Percentiles rank a stretch among this genome's conserved stretches.
These are phyloP conservation scores for Allophyes oxyacanthae DNA, from an alignment of 2,888 invertebrate genomes.

Conservation along the genomic window DNA sequence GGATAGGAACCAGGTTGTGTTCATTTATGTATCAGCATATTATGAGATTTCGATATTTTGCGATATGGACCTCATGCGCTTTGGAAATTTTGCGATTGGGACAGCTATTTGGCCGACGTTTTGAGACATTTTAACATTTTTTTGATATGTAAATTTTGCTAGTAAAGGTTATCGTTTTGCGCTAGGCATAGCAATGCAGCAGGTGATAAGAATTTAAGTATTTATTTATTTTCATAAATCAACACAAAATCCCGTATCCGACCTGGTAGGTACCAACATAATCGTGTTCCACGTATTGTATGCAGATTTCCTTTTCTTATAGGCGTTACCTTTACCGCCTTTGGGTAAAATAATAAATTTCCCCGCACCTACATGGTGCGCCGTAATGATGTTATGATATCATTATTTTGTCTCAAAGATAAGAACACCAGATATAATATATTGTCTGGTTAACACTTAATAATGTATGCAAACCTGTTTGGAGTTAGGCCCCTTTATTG, in stretches of 20 bases:
- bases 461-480: constrained; percentile 36
- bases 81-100: too few relatives aligned
- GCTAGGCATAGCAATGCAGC: constrained; percentile 14
- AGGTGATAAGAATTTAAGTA: constrained; percentile 61
- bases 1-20: too few relatives aligned
- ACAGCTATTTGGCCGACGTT: too few relatives aligned
- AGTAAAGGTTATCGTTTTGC: too few relatives aligned
- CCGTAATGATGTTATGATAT: constrained; percentile 77
- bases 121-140: too few relatives aligned
- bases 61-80: too few relatives aligned
- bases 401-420: constrained; percentile 70
- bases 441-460: constrained; percentile 45
- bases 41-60: too few relatives aligned
- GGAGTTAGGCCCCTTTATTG: constrained; percentile 3
- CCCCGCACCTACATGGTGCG: constrained; percentile 66
- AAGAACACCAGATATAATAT: constrained; percentile 57
- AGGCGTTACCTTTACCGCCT: constrained; percentile 73
- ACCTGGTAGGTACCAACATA: constrained; percentile 43
- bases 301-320: constrained; percentile 77
- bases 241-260: constrained; percentile 57
- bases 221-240: constrained; percentile 68
- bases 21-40: too few relatives aligned
- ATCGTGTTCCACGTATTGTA: constrained; percentile 74
- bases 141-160: too few relatives aligned
- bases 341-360: constrained; percentile 75